Evolutionary conservation across 2,888 invertebrate genomes (phyloP), one percentile per base, ranked within the genome.

Genomic region (Pseudococcus jackbeardsleyi): DNA sequence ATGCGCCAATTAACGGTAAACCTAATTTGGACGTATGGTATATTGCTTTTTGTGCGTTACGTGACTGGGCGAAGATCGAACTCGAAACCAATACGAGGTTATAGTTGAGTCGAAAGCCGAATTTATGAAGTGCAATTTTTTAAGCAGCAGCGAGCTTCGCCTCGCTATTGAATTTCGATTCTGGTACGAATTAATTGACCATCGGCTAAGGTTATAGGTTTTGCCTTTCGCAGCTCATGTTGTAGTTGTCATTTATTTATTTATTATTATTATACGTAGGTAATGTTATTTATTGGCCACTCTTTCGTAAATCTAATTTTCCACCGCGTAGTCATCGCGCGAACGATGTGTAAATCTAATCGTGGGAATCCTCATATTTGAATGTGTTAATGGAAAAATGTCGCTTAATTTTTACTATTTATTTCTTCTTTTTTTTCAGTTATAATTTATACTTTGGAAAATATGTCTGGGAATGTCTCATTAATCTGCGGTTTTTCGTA

Each of bases 1-100:
- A 79, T 39, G 46, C 42, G 79, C 79, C 79, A 79, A 79, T 79
- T 79, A 79, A 42, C 42, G 79, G 79, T 79, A 79, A 39, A 79
- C 79, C 79, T 79, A 79, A 79, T 79, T 39, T 46, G 15, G 79
- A 79, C 42, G n/a, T 46, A 22, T 79, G 79, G 17, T 79, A 46
- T 79, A 79, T 42, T 79, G 79, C n/a, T 42, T 79, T 42, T 72
- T 42, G 8, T 6, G 9, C 59, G 79, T 79, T 79, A 79, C 79
- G 79, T 79, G 79, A 79, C 79, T 11, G 26, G 26, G 26, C 26
- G 26, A 1, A 33, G 26, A n/a, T 42, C 79, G n/a, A 79, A 79
- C 7, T 9, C 59, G 59, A 79, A 79, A 79, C n/a, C 5, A 46
- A 22, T 72, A 42, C 79, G 42, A 79, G 79, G 39, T 79, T 42